These are phyloP conservation scores for Catharus fuscescens DNA, from an alignment of 2,113 vertebrate genomes.

Conservation along the genomic window DNA sequence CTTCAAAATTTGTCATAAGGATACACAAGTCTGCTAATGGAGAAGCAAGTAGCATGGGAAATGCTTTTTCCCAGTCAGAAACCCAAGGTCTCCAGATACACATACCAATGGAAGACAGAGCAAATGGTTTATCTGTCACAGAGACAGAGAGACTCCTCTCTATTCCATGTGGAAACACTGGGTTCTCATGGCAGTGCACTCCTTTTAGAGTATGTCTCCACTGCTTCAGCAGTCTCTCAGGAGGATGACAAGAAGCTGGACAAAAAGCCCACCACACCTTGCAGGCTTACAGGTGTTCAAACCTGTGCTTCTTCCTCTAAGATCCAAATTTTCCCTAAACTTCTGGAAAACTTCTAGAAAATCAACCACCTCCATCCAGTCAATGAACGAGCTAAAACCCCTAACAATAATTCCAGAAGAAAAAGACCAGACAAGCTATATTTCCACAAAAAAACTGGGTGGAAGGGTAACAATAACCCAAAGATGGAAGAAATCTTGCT, in stretches of 20 bases:
- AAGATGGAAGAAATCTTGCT: neutral
- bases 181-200: neutral
- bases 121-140: neutral
- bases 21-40: neutral
- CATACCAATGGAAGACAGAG: neutral
- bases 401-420: neutral
- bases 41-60: neutral
- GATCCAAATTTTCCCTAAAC: neutral
- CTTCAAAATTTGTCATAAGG: neutral
- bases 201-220: fast-evolving
- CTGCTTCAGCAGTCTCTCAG: neutral
- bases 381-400: neutral
- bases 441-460: neutral
- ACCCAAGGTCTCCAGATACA: neutral
- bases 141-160: neutral
- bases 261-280: neutral
- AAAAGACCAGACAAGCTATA: neutral
- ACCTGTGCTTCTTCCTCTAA: neutral
- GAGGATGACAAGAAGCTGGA: neutral
- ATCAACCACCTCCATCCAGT: neutral
- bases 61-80: neutral
- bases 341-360: neutral
- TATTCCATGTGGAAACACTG: neutral
- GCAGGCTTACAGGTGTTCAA: neutral
- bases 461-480: neutral